Evolutionary conservation across 2,797 vertebrate species (phyloP).

Genomic region (Denticeps clupeoides): DNA sequence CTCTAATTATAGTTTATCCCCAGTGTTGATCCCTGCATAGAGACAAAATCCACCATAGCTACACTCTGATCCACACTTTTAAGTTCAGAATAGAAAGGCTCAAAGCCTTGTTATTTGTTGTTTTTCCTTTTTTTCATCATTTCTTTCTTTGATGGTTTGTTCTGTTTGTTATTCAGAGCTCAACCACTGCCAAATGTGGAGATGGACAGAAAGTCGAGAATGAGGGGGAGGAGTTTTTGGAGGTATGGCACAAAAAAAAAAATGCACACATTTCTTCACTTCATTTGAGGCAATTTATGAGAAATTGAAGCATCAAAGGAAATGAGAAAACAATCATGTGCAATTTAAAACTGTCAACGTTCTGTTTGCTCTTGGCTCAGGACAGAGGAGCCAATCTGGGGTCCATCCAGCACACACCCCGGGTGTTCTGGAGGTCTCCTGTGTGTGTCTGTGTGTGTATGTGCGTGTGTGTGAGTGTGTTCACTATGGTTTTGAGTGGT

Average conservation of each 20-base stretch:
- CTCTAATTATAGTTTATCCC: neutral
- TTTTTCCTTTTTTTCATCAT: neutral
- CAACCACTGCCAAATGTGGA: constrained; percentile 11
- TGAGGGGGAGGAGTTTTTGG: constrained; percentile 32
- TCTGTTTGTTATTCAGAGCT: constrained; percentile 13
- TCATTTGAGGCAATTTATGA: too few species aligned
- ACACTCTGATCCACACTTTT: constrained; percentile 10
- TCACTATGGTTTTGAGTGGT: neutral
- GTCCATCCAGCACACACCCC: too few species aligned
- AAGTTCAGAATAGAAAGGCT: constrained; percentile 14
- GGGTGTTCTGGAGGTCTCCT: too few species aligned
- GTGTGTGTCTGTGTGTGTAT: too few species aligned
- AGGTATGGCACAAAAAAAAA: constrained; percentile 38
- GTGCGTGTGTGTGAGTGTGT: too few species aligned
- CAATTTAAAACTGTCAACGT: too few species aligned
- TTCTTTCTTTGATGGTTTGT: constrained; percentile 3
- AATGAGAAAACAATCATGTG: too few species aligned
- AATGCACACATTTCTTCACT: neutral
- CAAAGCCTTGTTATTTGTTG: constrained; percentile 18
- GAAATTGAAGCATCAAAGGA: too few species aligned
- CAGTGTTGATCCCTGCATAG: too few species aligned
- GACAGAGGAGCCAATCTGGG: too few species aligned
- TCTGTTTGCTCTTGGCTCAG: too few species aligned
- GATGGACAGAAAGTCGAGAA: constrained; percentile 19
- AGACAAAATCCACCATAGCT: neutral